phyloP scores from a whole-genome alignment of 2,888 invertebrate genomes.

The Pseudeuparius sepicola region DNA sequence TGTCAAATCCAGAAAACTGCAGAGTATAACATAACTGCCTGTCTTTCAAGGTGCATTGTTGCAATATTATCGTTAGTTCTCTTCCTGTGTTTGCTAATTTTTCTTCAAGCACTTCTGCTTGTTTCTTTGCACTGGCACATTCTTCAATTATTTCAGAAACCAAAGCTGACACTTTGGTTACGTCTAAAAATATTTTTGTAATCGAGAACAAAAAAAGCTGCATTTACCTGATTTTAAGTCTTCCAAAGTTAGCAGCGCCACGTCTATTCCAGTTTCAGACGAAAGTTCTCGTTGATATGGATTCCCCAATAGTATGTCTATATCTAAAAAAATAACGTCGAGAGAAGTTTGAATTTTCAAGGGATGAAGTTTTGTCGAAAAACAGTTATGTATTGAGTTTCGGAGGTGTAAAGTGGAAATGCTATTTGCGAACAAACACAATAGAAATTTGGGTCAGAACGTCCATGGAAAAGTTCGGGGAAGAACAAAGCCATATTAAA shows the following conservation, averaged over 20 bases:
- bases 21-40: conserved; percentile 66
- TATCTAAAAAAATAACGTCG: conserved; percentile 43
- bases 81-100: conserved; percentile 49
- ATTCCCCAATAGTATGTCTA: conserved; percentile 61
- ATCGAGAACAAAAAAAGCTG: too few species aligned
- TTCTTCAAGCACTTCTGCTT: conserved; percentile 46
- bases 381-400: conserved; percentile 1
- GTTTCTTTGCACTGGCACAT: conserved; percentile 45
- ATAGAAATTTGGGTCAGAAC: too few species aligned
- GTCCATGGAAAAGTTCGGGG: too few species aligned
- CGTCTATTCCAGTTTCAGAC: conserved; percentile 64
- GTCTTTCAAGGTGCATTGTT: conserved; percentile 60
- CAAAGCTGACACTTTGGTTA: conserved; percentile 46
- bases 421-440: too few species aligned
- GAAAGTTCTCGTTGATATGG: conserved; percentile 68
- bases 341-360: too few species aligned
- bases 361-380: too few species aligned
- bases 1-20: conserved; percentile 58
- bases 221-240: conserved; percentile 66
- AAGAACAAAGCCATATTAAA: too few species aligned
- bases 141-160: conserved; percentile 48
- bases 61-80: conserved; percentile 49
- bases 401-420: too few species aligned
- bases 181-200: conserved; percentile 42
- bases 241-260: conserved; percentile 59